Evolutionary conservation across 2,888 invertebrate genomes (phyloP).

Genomic region (Mimas tiliae): DNA sequence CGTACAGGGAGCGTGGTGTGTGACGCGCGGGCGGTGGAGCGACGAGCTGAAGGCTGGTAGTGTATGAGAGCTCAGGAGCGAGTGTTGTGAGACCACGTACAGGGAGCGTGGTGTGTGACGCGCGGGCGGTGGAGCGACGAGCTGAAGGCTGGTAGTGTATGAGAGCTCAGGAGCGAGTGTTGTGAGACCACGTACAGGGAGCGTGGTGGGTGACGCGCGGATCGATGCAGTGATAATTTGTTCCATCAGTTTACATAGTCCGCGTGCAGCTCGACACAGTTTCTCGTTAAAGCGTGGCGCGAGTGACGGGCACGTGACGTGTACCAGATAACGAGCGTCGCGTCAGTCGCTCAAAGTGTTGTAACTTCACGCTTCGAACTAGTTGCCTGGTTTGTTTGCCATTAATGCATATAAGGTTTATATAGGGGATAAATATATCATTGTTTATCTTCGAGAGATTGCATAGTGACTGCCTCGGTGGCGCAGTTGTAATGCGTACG

Average conservation of each 20-base stretch:
- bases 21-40: not conserved
- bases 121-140: conserved; percentile 16
- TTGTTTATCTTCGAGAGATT: not conserved
- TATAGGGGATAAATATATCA: not conserved
- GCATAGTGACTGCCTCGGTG: too few species aligned
- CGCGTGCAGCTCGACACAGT: conserved; percentile 4
- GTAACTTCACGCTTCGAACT: conserved; percentile 12
- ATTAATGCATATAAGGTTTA: not conserved
- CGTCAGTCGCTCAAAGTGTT: conserved; percentile 18
- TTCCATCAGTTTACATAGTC: not conserved
- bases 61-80: conserved; percentile 20
- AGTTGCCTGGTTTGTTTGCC: conserved; percentile 12
- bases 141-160: conserved; percentile 16
- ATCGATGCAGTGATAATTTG: not conserved
- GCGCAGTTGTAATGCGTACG: too few species aligned
- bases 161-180: conserved; percentile 18
- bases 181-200: conserved; percentile 15
- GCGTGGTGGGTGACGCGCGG: not conserved
- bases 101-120: conserved; percentile 12
- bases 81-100: conserved; percentile 17
- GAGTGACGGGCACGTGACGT: conserved; percentile 13
- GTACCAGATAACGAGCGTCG: conserved; percentile 19
- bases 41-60: conserved; percentile 12
- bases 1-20: conserved; percentile 14
- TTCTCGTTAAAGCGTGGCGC: conserved; percentile 20